Evolutionary conservation across 2,113 vertebrate genomes (phyloP).

Genomic region (Tenrec ecaudatus): DNA sequence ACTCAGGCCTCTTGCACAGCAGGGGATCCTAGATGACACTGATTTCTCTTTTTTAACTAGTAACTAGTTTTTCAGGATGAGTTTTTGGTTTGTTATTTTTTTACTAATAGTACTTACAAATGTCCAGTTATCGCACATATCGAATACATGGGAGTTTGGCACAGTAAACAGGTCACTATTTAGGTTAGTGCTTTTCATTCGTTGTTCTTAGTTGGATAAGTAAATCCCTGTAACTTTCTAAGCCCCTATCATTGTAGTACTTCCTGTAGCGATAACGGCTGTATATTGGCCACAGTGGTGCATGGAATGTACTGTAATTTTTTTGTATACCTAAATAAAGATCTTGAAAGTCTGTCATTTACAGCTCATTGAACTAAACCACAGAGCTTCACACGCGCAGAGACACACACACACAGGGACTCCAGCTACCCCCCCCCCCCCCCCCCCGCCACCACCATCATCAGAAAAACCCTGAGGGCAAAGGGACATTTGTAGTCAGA

Average conservation of each 20-base stretch:
- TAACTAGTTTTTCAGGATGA: slow-evolving; percentile 55
- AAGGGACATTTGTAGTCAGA: background rate
- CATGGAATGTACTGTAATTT: slow-evolving; percentile 80
- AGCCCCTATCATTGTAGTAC: slow-evolving; percentile 43
- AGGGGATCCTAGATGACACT: slow-evolving; percentile 46
- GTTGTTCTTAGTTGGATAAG: slow-evolving; percentile 58
- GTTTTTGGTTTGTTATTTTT: background rate
- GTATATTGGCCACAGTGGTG: slow-evolving; percentile 73
- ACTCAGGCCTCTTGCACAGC: background rate
- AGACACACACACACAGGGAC: background rate
- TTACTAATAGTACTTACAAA: slow-evolving; percentile 85
- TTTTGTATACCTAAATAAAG: slow-evolving; percentile 86
- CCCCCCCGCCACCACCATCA: background rate
- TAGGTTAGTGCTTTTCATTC: slow-evolving; percentile 78
- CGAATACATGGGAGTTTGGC: slow-evolving; percentile 69
- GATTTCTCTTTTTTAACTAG: slow-evolving; percentile 38
- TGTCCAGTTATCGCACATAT: slow-evolving; percentile 62
- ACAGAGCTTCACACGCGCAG: background rate
- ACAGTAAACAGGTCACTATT: slow-evolving; percentile 73
- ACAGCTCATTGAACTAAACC: background rate
- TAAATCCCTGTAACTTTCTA: slow-evolving; percentile 48
- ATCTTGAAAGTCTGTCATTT: slow-evolving; percentile 42
- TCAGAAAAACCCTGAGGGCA: background rate
- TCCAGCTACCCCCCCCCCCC: no score
- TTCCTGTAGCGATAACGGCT: slow-evolving; percentile 47